Percentiles rank a stretch among this genome's conserved stretches.
Conservation (phyloP, 1,140 invertebrate genomes). For the Conopomorpha cramerella region DNA sequence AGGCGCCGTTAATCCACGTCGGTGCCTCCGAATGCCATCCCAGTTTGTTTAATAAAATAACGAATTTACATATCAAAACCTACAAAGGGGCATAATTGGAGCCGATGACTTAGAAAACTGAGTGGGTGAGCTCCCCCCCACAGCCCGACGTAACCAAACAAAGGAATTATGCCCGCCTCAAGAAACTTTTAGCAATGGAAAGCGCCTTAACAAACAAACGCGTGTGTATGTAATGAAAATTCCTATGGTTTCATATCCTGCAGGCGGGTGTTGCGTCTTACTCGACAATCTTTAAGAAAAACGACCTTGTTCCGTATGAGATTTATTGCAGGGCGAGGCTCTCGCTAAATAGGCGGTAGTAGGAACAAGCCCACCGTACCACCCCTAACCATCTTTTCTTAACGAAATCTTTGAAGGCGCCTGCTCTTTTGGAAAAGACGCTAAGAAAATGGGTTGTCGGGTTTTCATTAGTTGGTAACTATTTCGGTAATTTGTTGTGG, state of each 20-base stretch:
- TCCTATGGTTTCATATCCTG: constrained; percentile 60
- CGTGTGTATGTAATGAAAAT: constrained; percentile 61
- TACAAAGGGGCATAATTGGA: constrained; percentile 59
- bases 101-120: constrained; percentile 58
- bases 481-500: constrained; percentile 55
- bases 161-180: constrained; percentile 61
- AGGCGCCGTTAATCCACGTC: constrained; percentile 57
- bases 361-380: too few relatives aligned
- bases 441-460: constrained; percentile 58
- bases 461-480: constrained; percentile 58
- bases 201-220: constrained; percentile 60
- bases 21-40: constrained; percentile 57
- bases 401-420: constrained; percentile 56
- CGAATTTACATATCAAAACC: constrained; percentile 59
- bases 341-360: too few relatives aligned
- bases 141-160: constrained; percentile 52
- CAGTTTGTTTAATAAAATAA: constrained; percentile 60
- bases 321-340: too few relatives aligned
- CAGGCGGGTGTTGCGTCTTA: too few relatives aligned
- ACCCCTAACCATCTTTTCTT: too few relatives aligned
- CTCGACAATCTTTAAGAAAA: too few relatives aligned
- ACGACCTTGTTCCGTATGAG: too few relatives aligned
- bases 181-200: constrained; percentile 62
- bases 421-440: constrained; percentile 56
- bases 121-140: constrained; percentile 40